phyloP scores from a whole-genome alignment of 2,888 invertebrate genomes.

The Nasonia oneida region DNA sequence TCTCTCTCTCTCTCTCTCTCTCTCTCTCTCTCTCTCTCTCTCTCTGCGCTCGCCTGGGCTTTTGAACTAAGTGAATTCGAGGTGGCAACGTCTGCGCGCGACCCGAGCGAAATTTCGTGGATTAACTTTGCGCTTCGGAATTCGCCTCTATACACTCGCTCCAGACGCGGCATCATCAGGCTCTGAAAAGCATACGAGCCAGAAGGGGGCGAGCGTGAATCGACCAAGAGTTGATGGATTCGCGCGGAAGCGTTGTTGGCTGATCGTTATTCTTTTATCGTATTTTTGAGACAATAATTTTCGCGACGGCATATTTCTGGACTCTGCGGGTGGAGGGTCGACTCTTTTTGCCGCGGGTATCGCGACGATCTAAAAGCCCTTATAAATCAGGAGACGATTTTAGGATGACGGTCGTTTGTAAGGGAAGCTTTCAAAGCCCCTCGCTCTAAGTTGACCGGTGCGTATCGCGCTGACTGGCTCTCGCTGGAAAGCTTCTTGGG shows the following conservation, averaged over 20 bases:
- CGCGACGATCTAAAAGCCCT: conserved; percentile 76
- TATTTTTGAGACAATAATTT: neutral
- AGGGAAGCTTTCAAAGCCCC: conserved; percentile 68
- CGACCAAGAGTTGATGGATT: neutral
- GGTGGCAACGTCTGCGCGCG: conserved; percentile 50
- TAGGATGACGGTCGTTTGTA: conserved; percentile 72
- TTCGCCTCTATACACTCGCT: neutral
- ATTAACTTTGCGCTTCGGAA: conserved; percentile 52
- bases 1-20: too few relatives aligned
- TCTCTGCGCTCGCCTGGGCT: conserved; percentile 17
- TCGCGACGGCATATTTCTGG: conserved; percentile 31
- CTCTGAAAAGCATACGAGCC: neutral
- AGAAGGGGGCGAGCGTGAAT: neutral
- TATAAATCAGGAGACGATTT: conserved; percentile 77
- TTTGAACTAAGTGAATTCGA: conserved; percentile 56
- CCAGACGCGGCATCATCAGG: neutral
- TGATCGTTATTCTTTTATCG: too few relatives aligned
- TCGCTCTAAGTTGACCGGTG: conserved; percentile 3
- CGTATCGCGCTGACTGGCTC: conserved; percentile 9
- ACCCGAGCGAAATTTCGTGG: conserved; percentile 39
- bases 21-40: neutral
- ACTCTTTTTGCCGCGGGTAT: conserved; percentile 62
- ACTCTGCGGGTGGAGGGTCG: conserved; percentile 21
- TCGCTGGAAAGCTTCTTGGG: conserved; percentile 7
- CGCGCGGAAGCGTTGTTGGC: neutral